Base-by-base conservation (phyloP, 2,888 invertebrate genomes). In the Nymphalis urticae region DNA sequence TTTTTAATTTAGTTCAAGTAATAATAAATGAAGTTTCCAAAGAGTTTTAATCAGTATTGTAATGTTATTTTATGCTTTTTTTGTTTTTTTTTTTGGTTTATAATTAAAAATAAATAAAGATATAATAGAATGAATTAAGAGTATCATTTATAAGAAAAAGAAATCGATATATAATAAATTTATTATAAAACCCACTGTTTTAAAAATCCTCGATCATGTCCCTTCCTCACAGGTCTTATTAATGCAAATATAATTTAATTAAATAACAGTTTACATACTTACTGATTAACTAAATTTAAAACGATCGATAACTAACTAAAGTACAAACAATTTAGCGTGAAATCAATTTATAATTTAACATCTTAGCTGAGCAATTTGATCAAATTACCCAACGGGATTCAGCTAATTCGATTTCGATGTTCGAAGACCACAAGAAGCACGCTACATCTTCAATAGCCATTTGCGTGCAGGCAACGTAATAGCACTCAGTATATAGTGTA, bases 341-440 rank as follows among this genome's bases (percentile, higher is more conserved):
- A 53, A 53, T 24, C n/a, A 6, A 56, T 56, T 32, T 9, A n/a
- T 32, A 32, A 32, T 17, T 56, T 56, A 56, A 32, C 56, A 56
- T 56, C 32, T 32, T 32, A 56, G 32, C 7, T 32, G 56, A 56
- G n/a, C 27, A 2, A n/a, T 32, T n/a, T 32, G 17, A 56, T 32
- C 32, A n/a, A 36, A 32, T 32, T 32, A 56, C n/a, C 66, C 24
- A 48, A 47, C 16, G 60, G 50, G 66, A 65, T 47, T 66, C 51
- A 32, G 21, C 59, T 68, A 71, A 71, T 71, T 68, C 59, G 58
- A 68, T 68, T 71, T 65, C 64, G 42, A 59, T 65, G 68, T 71
- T 71, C 62, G 62, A 58, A 71, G 64, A 71, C 68, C 65, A 68
- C 67, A 56, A 70, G 68, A 68, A 64, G 68, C 59, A 58, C 50